Percentiles rank a stretch among this genome's conserved stretches.
phyloP scores from a whole-genome alignment of 2,797 vertebrate species.

The Pseudochirops cupreus region DNA sequence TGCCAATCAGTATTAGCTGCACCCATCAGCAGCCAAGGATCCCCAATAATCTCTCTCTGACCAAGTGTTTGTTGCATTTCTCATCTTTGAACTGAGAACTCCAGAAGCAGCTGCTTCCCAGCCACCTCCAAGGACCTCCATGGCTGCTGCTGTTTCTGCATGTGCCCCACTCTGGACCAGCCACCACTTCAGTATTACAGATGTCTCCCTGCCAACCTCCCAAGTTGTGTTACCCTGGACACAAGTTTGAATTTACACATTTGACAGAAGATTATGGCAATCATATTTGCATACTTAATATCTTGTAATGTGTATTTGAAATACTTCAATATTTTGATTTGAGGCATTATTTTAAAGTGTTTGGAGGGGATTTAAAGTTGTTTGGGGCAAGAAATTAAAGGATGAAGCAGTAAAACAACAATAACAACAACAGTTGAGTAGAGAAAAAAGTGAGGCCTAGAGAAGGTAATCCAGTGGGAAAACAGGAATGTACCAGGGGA shows the following conservation, averaged over 20 bases:
- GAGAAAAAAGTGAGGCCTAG: neutral
- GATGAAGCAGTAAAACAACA: neutral
- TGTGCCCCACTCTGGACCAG: neutral
- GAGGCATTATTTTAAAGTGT: neutral
- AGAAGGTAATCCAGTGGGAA: neutral
- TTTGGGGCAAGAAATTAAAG: neutral
- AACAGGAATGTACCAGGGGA: neutral
- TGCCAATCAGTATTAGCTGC: neutral
- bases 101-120: too few species aligned
- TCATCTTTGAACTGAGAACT: neutral
- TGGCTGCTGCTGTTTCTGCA: neutral
- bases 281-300: constrained; percentile 27
- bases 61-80: neutral
- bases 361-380: neutral
- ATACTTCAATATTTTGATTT: neutral
- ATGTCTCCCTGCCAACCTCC: neutral
- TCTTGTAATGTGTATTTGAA: constrained; percentile 34
- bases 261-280: constrained; percentile 22
- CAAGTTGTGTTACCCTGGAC: neutral
- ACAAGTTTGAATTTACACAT: constrained; percentile 14
- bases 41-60: neutral
- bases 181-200: neutral
- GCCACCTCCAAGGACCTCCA: neutral
- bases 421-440: neutral
- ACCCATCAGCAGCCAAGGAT: neutral